phyloP scores from a whole-genome alignment of 2,888 invertebrate genomes.

The Phlogophora meticulosa region DNA sequence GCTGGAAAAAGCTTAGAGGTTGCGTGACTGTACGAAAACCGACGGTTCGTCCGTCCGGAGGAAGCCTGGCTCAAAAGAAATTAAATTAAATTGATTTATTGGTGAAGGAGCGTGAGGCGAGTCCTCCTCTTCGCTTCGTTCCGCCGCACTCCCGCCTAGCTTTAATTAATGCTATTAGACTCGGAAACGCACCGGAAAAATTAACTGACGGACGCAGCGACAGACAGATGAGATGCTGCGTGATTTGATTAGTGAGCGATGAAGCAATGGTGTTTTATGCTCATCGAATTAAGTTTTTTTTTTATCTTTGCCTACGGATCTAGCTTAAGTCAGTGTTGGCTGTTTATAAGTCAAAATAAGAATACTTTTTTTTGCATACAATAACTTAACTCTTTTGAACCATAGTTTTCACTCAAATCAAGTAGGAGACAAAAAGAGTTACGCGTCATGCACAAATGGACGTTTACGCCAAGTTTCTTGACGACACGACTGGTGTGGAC shows the following conservation, averaged over 20 bases:
- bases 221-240: slow-evolving; percentile 51
- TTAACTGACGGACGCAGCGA: slow-evolving; percentile 65
- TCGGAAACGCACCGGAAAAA: slow-evolving; percentile 86
- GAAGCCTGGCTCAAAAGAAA: slow-evolving; percentile 88
- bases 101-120: slow-evolving; percentile 81
- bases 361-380: neutral
- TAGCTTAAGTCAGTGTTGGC: neutral
- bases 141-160: slow-evolving; percentile 74
- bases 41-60: slow-evolving; percentile 74
- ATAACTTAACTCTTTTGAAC: neutral
- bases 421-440: neutral
- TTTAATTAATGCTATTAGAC: slow-evolving; percentile 89
- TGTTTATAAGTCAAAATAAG: neutral
- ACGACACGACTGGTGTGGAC: neutral
- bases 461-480: neutral
- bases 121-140: slow-evolving; percentile 76
- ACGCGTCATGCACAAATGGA: neutral
- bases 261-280: slow-evolving; percentile 3
- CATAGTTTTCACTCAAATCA: neutral
- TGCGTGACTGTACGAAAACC: slow-evolving; percentile 82
- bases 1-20: slow-evolving; percentile 63
- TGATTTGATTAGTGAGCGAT: slow-evolving; percentile 36
- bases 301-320: neutral
- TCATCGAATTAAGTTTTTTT: neutral
- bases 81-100: slow-evolving; percentile 91